Conservation (phyloP, 1,140 invertebrate species). For the Aphelinus atriplicis region DNA sequence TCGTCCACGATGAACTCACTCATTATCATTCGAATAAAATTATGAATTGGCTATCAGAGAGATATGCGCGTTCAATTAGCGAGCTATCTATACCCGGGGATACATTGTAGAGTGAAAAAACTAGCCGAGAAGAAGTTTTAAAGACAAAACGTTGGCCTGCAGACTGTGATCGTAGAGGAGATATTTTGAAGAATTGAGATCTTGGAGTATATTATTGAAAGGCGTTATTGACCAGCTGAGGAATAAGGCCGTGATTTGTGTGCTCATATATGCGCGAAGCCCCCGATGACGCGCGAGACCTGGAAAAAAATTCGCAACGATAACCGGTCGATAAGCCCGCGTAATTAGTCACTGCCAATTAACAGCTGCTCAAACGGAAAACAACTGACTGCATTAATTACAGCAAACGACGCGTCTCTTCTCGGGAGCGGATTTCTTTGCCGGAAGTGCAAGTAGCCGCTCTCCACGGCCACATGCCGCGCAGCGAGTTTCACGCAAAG, state of each 20-base stretch:
- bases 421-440: not conserved
- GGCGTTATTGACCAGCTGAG: not conserved
- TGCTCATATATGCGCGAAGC: not conserved
- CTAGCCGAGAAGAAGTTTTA: too few relatives aligned
- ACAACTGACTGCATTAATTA: conserved; percentile 60
- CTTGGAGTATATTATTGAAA: not conserved
- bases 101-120: too few relatives aligned
- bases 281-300: conserved; percentile 41
- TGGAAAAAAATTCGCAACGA: conserved; percentile 49
- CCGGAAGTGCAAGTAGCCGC: too few relatives aligned
- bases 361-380: conserved; percentile 66
- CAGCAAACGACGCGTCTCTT: not conserved
- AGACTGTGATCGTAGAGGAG: too few relatives aligned
- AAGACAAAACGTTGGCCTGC: too few relatives aligned
- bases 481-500: too few relatives aligned
- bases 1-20: too few relatives aligned
- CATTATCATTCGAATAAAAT: too few relatives aligned
- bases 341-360: conserved; percentile 68
- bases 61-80: conserved; percentile 1
- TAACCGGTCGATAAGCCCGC: conserved; percentile 58
- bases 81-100: not conserved
- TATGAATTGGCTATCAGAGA: too few relatives aligned
- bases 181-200: too few relatives aligned
- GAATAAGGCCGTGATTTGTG: conserved; percentile 22
- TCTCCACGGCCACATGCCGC: too few relatives aligned